phyloP scores from a whole-genome alignment of 2,113 vertebrate genomes.

The Trematocara stigmaticum region DNA sequence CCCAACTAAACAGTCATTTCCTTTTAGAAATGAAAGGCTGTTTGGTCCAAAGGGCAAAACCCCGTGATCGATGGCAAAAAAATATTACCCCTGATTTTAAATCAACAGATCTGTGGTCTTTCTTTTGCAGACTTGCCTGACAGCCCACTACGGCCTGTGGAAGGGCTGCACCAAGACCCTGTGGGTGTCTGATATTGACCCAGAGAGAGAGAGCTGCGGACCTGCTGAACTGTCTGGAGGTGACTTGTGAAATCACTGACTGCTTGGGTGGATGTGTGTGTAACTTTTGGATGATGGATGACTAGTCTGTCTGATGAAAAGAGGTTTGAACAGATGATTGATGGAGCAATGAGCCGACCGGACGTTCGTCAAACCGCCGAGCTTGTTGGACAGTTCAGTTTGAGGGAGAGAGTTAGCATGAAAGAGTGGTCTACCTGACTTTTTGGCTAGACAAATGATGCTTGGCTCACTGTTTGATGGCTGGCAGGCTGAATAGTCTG shows the following conservation, averaged over 20 bases:
- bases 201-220: slow-evolving; percentile 78
- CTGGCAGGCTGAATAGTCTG: background rate
- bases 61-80: background rate
- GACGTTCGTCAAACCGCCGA: background rate
- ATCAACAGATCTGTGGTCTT: background rate
- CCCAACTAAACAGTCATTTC: background rate
- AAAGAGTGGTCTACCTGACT: slow-evolving; percentile 12
- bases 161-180: slow-evolving; percentile 82
- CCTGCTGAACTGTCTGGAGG: slow-evolving; percentile 83
- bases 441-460: background rate
- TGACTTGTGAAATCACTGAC: slow-evolving; percentile 34
- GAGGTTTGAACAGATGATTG: background rate
- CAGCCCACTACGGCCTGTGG: slow-evolving; percentile 83
- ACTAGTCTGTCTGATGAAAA: background rate
- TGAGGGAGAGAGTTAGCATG: background rate
- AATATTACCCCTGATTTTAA: background rate
- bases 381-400: background rate
- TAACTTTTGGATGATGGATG: background rate
- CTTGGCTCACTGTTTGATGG: background rate
- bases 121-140: slow-evolving; percentile 70
- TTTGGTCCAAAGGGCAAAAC: background rate
- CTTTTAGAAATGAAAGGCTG: background rate
- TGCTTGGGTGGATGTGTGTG: background rate
- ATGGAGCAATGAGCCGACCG: background rate
- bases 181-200: slow-evolving; percentile 79